phyloP scores from a whole-genome alignment of 2,113 vertebrate genomes.

The Siniperca knerii region DNA sequence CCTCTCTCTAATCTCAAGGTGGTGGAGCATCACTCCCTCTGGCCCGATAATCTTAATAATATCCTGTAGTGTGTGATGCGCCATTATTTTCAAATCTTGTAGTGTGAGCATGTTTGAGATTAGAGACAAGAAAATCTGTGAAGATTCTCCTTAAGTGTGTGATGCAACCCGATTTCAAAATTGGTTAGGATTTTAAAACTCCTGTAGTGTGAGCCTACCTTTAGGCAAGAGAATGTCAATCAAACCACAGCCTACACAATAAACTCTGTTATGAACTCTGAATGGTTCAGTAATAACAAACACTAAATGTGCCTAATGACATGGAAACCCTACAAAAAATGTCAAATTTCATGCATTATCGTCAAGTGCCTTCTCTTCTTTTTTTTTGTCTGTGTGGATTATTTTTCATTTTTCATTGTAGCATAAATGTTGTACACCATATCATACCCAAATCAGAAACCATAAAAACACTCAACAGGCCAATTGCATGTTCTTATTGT shows the following conservation, averaged over 20 bases:
- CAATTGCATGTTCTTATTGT: neutral
- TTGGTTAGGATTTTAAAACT: too few relatives aligned
- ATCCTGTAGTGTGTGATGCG: too few relatives aligned
- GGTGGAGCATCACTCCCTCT: too few relatives aligned
- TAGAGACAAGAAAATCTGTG: too few relatives aligned
- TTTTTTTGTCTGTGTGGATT: neutral
- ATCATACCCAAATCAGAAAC: neutral
- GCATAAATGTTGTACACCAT: neutral
- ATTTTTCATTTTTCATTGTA: neutral
- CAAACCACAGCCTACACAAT: conserved; percentile 12
- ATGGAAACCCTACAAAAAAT: neutral
- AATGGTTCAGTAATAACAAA: conserved; percentile 1
- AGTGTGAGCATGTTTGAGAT: too few relatives aligned
- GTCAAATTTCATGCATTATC: neutral
- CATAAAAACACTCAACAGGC: neutral
- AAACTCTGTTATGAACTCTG: conserved; percentile 10
- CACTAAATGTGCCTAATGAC: neutral
- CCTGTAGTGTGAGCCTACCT: too few relatives aligned
- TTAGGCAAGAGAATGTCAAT: conserved; percentile 25
- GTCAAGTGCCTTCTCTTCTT: neutral
- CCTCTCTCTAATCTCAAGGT: too few relatives aligned
- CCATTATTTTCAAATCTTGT: too few relatives aligned
- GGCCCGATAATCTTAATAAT: too few relatives aligned
- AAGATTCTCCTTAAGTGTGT: too few relatives aligned
- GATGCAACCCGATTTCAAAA: too few relatives aligned